Base-by-base conservation (phyloP, 2,888 invertebrate genomes). In the Matsumyia berberina region DNA sequence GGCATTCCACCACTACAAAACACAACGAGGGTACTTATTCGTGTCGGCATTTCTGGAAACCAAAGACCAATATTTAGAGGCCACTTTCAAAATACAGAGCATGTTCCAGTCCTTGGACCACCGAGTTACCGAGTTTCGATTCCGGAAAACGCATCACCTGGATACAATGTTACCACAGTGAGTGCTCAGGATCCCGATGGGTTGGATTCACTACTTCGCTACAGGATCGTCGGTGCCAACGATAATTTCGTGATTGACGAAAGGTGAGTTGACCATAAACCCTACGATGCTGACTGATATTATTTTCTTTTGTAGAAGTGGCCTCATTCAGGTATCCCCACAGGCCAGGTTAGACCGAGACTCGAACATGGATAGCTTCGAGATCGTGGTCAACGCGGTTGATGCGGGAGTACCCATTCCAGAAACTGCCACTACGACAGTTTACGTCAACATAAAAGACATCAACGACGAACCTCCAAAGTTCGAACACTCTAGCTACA, bases 391-490 rank as follows among this genome's bases (percentile, higher is more conserved):
- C 0, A 94, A 95, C 85, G 96, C 96, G 0, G 95, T 96, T 0
- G 96, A 96, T 87, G 94, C 95, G 29, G 96, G 96, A 0, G 91
- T 92, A 9, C 96, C 96, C 0, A 94, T 95, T 19, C 94, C 94
- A 7, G 96, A 96, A 92, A 96, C 96, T 0, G 96, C 96, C 0
- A 95, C 96, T 0, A 94, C 96, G 0, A 95, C 95, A 0, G 95
- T 95, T 0, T 95, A 94, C 72, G 94, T 96, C 2, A 94, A 94
- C 46, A 94, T 96, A 2, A 93, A 94, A 87, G 96, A 96, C 87
- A 95, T 96, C 0, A 97, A 97, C 88, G 96, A 97, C 89, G 97
- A 97, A 88, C 94, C 96, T 12, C 97, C 97, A 0, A 93, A 90
- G 78, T 97, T 97, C 87, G 94, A 93, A 66, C 93, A 93, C 55